Evolutionary conservation across 2,113 vertebrate species (phyloP), one percentile per base, ranked within the genome.

Genomic region (Nothobranchius kuhntae): DNA sequence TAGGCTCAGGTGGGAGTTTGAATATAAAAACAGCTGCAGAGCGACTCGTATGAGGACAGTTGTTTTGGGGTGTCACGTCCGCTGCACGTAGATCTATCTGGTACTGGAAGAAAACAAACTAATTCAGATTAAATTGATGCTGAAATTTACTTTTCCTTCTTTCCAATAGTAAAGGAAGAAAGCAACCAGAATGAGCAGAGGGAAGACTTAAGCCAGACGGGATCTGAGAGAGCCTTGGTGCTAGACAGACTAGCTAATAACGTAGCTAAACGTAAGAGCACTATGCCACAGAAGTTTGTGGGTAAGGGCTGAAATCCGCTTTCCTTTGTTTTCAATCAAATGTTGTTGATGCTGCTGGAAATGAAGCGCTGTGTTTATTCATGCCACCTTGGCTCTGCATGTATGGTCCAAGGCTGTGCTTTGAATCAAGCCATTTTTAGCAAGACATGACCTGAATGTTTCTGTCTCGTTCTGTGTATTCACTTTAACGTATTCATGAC

Each of bases 211-310:
- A 96, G 93, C 95, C 97, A 96, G 95, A 93, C 92, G 89, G 95
- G 95, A 86, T 92, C 95, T 91, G 97, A 99, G 92, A 95, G 97
- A 93, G 95, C 96, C 91, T 93, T 98, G 92, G 95, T 98, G 92
- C 95, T 99, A 95, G 98, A 99, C 95, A 98, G 96, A 94, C 94
- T 99, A 95, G 96, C 98, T 93, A 98, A 95, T 95, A 99, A 98
- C 94, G 96, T 99, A 94, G 96, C 97, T 93, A 99, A 97, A 93
- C 96, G 98, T 95, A 99, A 99, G 93, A 99, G 98, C 94, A 98
- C 96, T 96, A 96, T 99, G 96, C 98, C 98, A 95, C 98, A 99
- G 95, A 99, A 97, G 95, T 98, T 98, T 95, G 94, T 99, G 93
- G 98, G 98, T 99, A 99, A 99, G 98, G 96, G 95, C 92, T 91